Evolutionary conservation across 2,888 invertebrate genomes (phyloP), one percentile per base, ranked within the genome.

Genomic region (Psylliodes chrysocephalus): DNA sequence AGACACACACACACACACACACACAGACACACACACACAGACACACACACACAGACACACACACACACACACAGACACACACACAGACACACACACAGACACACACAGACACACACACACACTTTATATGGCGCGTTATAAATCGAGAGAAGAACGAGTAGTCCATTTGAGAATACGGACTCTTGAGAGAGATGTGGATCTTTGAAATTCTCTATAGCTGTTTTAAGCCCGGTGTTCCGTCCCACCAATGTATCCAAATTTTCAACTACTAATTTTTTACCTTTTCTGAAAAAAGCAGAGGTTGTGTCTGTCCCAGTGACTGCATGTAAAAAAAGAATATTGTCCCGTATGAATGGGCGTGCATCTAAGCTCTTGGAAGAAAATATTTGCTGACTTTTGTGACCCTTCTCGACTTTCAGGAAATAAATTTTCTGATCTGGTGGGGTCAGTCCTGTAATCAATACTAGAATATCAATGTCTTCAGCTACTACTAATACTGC

Each of bases 291-390:
- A n/a, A n/a, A n/a, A n/a, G n/a, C n/a, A 17, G 56, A 60, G 17
- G 59, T 46, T 19, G 46, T 61, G 19, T 61, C 54, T 33, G 46
- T 42, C 33, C 61, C 62, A 63, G 57, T 52, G 33, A 53, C 35
- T 33, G 63, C 59, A 33, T 63, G 59, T 42, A 59, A 46, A 63
- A 63, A 63, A 17, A 63, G 25, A 35, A 35, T 35, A n/a, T 35
- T 35, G 12, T 35, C 35, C n/a, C 35, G 5, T n/a, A 35, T 35
- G 35, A 35, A 35, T 7, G 35, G 35, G n/a, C 35, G 25, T 5
- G 4, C 25, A 25, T 25, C 25, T 7, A 25, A 7, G 25, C 25
- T 25, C 25, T 25, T 25, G 7, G 25, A 25, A 25, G 25, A 25
- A 25, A 35, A 35, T n/a, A 35, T n/a, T n/a, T 35, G 35, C 35